A percentile compares a stretch with the other conserved stretches of the same genome.
Conservation (phyloP, 2,797 vertebrate species). For the Hydrophis major region DNA sequence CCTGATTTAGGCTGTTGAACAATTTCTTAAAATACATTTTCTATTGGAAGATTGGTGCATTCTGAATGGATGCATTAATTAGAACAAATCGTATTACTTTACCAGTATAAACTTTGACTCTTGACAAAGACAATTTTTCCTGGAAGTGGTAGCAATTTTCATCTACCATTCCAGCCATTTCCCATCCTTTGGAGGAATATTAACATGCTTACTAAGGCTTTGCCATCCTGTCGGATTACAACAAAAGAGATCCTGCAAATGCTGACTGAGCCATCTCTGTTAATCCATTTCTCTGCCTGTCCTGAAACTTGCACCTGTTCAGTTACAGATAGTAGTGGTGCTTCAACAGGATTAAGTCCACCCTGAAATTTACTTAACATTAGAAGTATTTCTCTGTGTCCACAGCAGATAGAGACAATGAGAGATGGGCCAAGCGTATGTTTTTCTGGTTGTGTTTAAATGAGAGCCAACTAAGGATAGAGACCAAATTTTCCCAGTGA, state of each 20-base stretch:
- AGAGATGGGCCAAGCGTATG: background rate
- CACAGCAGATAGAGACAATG: background rate
- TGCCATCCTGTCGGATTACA: background rate
- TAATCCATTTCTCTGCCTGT: background rate
- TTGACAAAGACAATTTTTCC: background rate
- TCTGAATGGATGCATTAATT: background rate
- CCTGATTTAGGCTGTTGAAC: background rate
- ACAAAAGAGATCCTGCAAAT: background rate
- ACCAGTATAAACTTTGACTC: background rate
- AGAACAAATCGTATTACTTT: background rate
- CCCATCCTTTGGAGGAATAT: background rate
- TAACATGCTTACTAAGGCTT: background rate
- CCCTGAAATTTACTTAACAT: background rate
- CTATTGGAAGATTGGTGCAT: background rate
- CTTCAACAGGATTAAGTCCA: background rate
- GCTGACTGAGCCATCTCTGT: background rate
- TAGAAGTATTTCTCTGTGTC: background rate
- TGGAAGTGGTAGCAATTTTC: background rate
- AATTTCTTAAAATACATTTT: background rate
- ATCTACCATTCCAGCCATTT: background rate
- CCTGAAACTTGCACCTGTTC: slow-evolving; percentile 10
- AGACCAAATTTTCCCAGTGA: background rate
- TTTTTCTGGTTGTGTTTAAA: background rate
- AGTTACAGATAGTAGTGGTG: background rate
- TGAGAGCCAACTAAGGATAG: background rate